phyloP scores from a whole-genome alignment of 2,113 vertebrate genomes.

The Hypanus sabinus region DNA sequence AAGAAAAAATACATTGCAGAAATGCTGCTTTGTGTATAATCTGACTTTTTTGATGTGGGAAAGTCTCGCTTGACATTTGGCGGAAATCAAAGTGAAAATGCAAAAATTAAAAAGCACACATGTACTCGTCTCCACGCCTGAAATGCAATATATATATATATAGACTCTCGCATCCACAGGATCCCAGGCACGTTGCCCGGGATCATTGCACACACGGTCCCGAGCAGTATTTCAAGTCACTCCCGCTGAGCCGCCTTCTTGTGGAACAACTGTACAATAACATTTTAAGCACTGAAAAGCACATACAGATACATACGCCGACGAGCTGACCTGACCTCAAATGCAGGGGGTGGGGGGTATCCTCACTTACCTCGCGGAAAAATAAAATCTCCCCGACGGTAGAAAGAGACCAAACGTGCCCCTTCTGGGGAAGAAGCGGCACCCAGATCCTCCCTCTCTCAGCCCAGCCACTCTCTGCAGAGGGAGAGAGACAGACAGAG shows the following conservation, averaged over 20 bases:
- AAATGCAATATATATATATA: background rate
- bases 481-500: background rate
- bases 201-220: background rate
- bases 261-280: background rate
- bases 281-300: background rate
- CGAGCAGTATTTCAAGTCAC: background rate
- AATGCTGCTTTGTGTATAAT: background rate
- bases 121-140: background rate
- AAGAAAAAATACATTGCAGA: background rate
- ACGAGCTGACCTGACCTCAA: background rate
- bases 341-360: background rate
- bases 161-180: background rate
- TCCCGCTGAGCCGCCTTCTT: background rate
- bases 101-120: background rate
- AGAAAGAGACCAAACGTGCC: background rate
- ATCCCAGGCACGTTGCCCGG: background rate
- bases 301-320: background rate
- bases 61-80: background rate
- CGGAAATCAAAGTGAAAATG: background rate
- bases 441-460: background rate
- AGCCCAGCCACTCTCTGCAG: background rate
- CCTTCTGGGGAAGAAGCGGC: background rate
- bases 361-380: constrained; percentile 10
- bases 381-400: background rate
- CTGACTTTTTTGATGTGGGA: background rate